Evolutionary conservation across 2,888 invertebrate species (phyloP).

Genomic region (Ornithoptera alexandrae): DNA sequence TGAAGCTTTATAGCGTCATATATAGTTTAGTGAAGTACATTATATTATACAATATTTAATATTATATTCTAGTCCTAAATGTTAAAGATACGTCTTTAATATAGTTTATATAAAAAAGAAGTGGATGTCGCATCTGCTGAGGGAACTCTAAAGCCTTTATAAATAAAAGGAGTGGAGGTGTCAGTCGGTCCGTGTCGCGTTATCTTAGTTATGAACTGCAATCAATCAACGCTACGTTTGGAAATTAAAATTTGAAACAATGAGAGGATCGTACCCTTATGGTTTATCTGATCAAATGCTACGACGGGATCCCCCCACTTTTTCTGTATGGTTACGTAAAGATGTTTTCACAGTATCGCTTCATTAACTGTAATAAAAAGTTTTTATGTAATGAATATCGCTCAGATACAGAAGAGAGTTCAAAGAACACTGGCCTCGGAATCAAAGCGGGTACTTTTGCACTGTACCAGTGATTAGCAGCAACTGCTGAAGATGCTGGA

Average conservation of each 20-base stretch:
- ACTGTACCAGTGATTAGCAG: too few species aligned
- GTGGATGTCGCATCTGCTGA: neutral
- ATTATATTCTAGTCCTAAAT: too few species aligned
- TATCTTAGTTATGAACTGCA: slow-evolving; percentile 61
- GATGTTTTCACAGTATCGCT: neutral
- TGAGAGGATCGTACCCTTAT: slow-evolving; percentile 40
- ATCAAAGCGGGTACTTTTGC: too few species aligned
- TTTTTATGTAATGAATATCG: too few species aligned
- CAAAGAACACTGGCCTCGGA: too few species aligned
- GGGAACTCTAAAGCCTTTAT: slow-evolving; percentile 17
- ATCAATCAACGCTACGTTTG: slow-evolving; percentile 65
- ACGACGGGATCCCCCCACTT: slow-evolving; percentile 4
- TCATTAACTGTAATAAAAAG: neutral
- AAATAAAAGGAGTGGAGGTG: slow-evolving; percentile 48
- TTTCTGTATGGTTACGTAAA: too few species aligned
- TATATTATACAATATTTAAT: too few species aligned
- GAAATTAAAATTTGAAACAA: slow-evolving; percentile 65
- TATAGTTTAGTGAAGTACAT: too few species aligned
- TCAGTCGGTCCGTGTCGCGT: slow-evolving; percentile 60
- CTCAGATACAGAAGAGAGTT: too few species aligned
- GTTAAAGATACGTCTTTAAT: too few species aligned
- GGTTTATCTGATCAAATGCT: slow-evolving; percentile 14
- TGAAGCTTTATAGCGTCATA: too few species aligned
- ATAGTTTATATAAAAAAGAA: too few species aligned
- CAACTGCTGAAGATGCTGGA: neutral